Evolutionary conservation across 2,888 invertebrate genomes (phyloP), one percentile per base, ranked within the genome.

Genomic region (Acronicta aceris): DNA sequence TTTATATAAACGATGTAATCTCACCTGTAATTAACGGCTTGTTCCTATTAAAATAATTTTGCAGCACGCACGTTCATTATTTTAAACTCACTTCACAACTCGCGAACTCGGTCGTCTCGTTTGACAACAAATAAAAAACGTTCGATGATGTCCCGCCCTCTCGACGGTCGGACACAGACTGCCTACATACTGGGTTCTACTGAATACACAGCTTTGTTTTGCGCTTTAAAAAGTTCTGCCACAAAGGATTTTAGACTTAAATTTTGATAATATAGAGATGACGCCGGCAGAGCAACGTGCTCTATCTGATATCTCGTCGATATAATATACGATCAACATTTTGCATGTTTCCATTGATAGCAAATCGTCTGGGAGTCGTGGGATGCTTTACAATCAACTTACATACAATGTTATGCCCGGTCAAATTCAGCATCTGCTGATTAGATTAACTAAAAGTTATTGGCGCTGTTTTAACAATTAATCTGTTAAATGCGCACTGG

Each of bases 161-260:
- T 49, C 80, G 75, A 76, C 84, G 86, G 82, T 66, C 81, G 82
- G 71, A 73, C 81, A 78, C 85, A 78, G 81, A 89, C 89, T 89
- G 87, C 73, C 76, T 75, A 71, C 72, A 74, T 69, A 78, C 78
- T 76, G 74, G 72, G 71, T 61, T 74, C 73, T 76, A 70, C 73
- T 79, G 69, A 70, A 71, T 68, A 69, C 68, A 69, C 76, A 63
- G 71, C 62, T 74, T 77, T 71, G 74, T 79, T 75, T 72, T 81
- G 75, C 78, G 68, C 57, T 72, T 73, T 55, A 71, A 65, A 66
- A 78, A 67, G 57, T 56, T 52, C 50, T 53, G 68, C 57, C 65
- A 66, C 74, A 71, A 63, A 69, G 70, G 68, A 83, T 74, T 81
- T 76, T 81, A 51, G 65, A 74, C 81, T 76, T 74, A 81, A 79